These are phyloP conservation scores for Sebastes oblongus DNA, from an alignment of 2,797 vertebrate species.

Conservation along the genomic window DNA sequence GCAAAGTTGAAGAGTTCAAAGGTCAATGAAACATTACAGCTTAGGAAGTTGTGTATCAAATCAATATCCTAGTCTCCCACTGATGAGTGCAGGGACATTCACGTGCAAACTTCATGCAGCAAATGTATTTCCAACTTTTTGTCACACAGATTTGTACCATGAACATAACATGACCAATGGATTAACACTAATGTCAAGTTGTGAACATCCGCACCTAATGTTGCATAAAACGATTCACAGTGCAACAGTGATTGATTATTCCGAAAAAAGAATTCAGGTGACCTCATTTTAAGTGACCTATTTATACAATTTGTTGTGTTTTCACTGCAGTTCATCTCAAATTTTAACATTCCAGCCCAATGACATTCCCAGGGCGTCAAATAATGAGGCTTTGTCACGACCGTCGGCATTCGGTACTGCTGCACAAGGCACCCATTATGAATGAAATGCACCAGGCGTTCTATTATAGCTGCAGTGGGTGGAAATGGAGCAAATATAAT, in stretches of 20 bases:
- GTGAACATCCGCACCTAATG: not conserved
- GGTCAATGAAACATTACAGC: not conserved
- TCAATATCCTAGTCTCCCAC: not conserved
- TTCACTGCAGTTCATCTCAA: not conserved
- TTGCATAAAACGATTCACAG: not conserved
- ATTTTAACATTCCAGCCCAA: not conserved
- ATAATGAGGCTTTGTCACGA: no score
- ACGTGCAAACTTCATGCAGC: not conserved
- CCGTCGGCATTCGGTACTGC: no score
- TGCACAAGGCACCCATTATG: no score
- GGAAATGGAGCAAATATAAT: no score
- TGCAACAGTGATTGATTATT: not conserved
- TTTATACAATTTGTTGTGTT: not conserved
- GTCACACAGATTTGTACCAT: not conserved
- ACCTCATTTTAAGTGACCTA: not conserved
- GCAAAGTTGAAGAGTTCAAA: not conserved
- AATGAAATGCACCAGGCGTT: no score
- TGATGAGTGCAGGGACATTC: not conserved
- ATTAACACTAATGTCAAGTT: not conserved
- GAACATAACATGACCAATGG: not conserved
- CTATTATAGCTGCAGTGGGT: no score
- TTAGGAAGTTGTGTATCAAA: not conserved
- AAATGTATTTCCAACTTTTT: not conserved
- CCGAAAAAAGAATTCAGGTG: not conserved
- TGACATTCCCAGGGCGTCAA: no score